Evolutionary conservation across 2,888 invertebrate species (phyloP).

Genomic region (Lordiphosa fenestrarum): DNA sequence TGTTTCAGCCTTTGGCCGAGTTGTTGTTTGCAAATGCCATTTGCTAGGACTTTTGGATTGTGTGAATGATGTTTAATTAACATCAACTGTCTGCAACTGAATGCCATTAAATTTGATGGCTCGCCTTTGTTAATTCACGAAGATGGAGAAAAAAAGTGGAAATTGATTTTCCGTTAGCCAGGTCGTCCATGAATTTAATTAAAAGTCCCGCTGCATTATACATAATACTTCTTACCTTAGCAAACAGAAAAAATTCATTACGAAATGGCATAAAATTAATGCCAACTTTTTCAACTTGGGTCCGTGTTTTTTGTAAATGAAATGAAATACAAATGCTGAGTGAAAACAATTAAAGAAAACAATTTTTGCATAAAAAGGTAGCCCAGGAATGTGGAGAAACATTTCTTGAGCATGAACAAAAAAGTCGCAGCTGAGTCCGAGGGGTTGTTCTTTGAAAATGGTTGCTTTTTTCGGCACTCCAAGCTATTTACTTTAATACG

Average conservation of each 20-base stretch:
- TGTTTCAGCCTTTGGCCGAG: not conserved
- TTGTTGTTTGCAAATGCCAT: conserved; percentile 14
- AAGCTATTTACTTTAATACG: not conserved
- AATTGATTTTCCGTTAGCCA: conserved; percentile 62
- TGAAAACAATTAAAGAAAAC: conserved; percentile 40
- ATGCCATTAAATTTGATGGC: conserved; percentile 32
- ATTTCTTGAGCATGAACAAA: not conserved
- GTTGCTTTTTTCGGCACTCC: not conserved
- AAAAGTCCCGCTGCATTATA: conserved; percentile 23
- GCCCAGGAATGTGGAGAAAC: conserved; percentile 3
- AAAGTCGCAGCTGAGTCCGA: not conserved
- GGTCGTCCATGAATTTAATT: conserved; percentile 40
- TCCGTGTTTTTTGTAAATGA: conserved; percentile 5
- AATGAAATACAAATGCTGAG: conserved; percentile 13
- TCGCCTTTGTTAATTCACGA: conserved; percentile 18
- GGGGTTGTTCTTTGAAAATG: too few relatives aligned
- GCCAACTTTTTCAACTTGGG: conserved; percentile 33
- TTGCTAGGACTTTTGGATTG: conserved; percentile 3
- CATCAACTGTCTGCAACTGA: conserved; percentile 35
- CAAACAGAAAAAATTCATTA: conserved; percentile 24
- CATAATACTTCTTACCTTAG: conserved; percentile 11
- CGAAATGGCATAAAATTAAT: conserved; percentile 46
- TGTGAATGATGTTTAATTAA: conserved; percentile 50
- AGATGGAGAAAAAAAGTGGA: conserved; percentile 14
- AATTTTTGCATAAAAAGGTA: conserved; percentile 11